Base-by-base conservation (phyloP, 2,888 invertebrate species). In the Metopia argyrocephala region DNA sequence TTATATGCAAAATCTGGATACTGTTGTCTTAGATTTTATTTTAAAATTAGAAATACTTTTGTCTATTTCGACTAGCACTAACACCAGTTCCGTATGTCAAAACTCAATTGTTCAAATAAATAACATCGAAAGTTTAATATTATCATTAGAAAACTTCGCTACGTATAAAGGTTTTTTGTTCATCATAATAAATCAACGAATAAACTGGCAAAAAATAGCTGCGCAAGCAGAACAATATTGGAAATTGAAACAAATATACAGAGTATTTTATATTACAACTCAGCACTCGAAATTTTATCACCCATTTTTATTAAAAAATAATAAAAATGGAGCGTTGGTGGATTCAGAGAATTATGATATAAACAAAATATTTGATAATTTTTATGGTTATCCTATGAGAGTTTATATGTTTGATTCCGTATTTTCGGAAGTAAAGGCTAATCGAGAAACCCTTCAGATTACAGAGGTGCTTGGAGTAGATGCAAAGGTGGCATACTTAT, bases 331-430 rank as follows among this genome's bases (percentile, higher is more conserved):
- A 15, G 76, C 80, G 0, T 82, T 86, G 15, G 75, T 83, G 1
- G 82, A 82, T 15, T 23, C 61, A 1, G 70, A 38, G n/a, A 25
- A 46, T 3, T 54, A 71, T 46, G 38, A 59, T 21, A 68, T 80
- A 2, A 68, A 82, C 5, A 79, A 83, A 5, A 79, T 85, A 23
- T 84, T 87, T 52, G 20, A 76, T 12, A 86, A 90, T 76, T 83
- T 91, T 0, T 83, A 90, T 68, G 88, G 87, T 1, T 90, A 90
- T 84, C 86, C 88, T 1, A 5, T 91, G 12, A 86, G 86, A 2
- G 83, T 87, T 0, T 89, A 90, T 76, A 86, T 89, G 27, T 90
- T 90, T 64, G 84, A 86, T 69, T 89, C 90, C 0, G 87, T 88
- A 0, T 90, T 87, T 75, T 87, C 89, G 0, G 74, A 82, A 1